Conservation (phyloP, 92 coral and sea anemone genomes). For the Virgularia gustaviana region DNA sequence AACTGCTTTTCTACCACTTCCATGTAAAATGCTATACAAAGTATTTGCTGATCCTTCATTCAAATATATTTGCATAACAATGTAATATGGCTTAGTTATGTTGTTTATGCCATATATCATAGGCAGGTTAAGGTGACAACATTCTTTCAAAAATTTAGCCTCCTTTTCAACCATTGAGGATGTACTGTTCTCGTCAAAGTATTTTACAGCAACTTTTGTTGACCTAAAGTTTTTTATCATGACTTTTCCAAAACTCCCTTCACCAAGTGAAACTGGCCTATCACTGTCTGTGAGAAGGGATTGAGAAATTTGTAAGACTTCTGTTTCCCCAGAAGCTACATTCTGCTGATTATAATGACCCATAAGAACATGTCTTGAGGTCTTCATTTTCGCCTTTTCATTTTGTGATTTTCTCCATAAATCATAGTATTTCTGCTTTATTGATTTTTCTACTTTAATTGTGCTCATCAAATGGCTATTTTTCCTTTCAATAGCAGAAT, state of each 20-base stretch:
- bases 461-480: constrained; percentile 34
- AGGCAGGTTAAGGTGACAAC: constrained; percentile 55
- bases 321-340: too few species aligned
- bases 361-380: constrained; percentile 1
- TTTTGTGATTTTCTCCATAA: constrained; percentile 63
- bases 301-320: constrained; percentile 50
- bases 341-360: background rate
- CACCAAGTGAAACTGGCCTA: constrained; percentile 30
- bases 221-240: constrained; percentile 43
- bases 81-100: constrained; percentile 38
- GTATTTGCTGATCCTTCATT: constrained; percentile 35
- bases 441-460: constrained; percentile 37
- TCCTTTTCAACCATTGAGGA: constrained; percentile 46
- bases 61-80: constrained; percentile 56
- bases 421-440: constrained; percentile 58
- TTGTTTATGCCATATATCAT: constrained; percentile 53
- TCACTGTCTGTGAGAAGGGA: constrained; percentile 42
- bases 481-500: constrained; percentile 36
- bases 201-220: constrained; percentile 64
- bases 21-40: constrained; percentile 19
- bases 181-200: constrained; percentile 28
- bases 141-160: constrained; percentile 40
- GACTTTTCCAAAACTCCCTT: constrained; percentile 59
- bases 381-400: constrained; percentile 58
- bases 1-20: background rate